These are phyloP conservation scores for Stomatorhinus walkeri DNA, from an alignment of 2,797 vertebrate species.

Conservation along the genomic window DNA sequence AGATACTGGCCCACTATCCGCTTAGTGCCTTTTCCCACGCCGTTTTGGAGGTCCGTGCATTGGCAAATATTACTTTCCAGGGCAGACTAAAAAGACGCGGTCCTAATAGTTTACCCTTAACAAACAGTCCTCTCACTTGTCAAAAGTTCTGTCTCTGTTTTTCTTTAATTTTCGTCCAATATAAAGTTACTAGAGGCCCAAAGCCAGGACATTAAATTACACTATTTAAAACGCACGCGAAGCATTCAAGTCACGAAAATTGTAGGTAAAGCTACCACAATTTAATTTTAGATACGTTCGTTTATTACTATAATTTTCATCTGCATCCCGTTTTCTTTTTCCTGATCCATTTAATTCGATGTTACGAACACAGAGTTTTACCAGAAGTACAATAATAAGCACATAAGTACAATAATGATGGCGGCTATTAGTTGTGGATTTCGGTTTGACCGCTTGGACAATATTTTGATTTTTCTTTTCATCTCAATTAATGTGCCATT, in stretches of 20 bases:
- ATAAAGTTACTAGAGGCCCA: not conserved
- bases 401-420: not conserved
- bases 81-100: not conserved
- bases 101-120: not conserved
- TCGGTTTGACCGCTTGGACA: not conserved
- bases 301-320: not conserved
- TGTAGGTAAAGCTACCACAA: not conserved
- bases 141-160: not conserved
- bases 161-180: not conserved
- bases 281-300: not conserved
- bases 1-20: not conserved
- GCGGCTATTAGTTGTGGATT: not conserved
- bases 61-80: not conserved
- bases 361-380: not conserved
- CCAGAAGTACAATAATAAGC: not conserved
- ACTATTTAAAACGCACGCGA: not conserved
- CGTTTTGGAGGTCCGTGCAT: not conserved
- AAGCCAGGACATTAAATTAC: not conserved
- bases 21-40: not conserved
- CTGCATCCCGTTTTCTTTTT: not conserved
- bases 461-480: not conserved
- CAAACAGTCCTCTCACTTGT: not conserved
- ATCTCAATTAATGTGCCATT: not conserved
- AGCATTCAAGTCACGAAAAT: not conserved
- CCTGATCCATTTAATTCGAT: not conserved